Evolutionary conservation across 2,888 invertebrate species (phyloP), one percentile per base, ranked within the genome.

Genomic region (Achlya flavicornis): DNA sequence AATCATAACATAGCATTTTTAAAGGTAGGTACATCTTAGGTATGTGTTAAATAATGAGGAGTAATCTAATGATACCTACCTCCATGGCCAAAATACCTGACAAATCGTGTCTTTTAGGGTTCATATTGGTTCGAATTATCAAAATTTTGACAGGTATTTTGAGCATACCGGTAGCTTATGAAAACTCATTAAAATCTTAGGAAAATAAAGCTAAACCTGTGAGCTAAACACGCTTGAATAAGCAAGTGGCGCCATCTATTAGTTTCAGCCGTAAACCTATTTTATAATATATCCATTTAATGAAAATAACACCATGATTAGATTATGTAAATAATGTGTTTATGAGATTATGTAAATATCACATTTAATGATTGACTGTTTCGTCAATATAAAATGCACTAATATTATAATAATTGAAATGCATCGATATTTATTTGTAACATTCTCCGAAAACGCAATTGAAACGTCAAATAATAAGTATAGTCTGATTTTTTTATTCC

Each of bases 371-470:
- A 48, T 2, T 48, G 48, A 48, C n/a, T 14, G 43, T 48, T 16
- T 48, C 48, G 16, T 48, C 10, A 4, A 16, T 48, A 14, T 14
- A 48, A 48, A 46, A 48, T 48, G 7, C 48, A 48, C n/a, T 48
- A 48, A 48, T 6, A 19, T 6, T 19, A 41, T 4, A 12, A 43
- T 19, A 19, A 5, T 59, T 12, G 12, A 12, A 46, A n/a, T n/a
- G n/a, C 6, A 43, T 43, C 43, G 41, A 43, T 62, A 53, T n/a
- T 7, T 57, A 10, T 19, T 33, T 61, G 7, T 58, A 74, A 16
- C 68, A 26, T 19, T 63, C 71, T 76, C 69, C 57, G 66, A 66
- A 72, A 77, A 75, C 58, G 58, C 61, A 59, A 10, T 53, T 3
- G 16, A 16, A n/a, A 38, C 26, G 41, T 16, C 19, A 32, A 38